A percentile compares a stretch with the other conserved stretches of the same genome.
Conservation (phyloP, 2,888 invertebrate genomes). For the Yponomeuta sedellus region DNA sequence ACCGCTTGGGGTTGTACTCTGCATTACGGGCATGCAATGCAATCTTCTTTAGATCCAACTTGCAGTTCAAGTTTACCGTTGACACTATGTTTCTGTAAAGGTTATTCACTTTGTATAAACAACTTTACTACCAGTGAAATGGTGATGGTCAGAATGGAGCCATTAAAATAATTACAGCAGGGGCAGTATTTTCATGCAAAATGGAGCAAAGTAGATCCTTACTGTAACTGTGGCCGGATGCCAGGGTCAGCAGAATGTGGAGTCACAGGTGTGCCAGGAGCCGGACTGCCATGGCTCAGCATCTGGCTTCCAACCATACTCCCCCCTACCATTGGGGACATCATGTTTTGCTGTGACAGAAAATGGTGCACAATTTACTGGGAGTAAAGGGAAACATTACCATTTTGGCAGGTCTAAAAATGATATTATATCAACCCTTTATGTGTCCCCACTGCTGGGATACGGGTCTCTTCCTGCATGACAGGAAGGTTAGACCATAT, state of each 20-base stretch:
- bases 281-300: slow-evolving; percentile 81
- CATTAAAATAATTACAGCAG: slow-evolving; percentile 3
- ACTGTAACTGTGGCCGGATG: slow-evolving; percentile 95
- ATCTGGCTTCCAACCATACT: slow-evolving; percentile 77
- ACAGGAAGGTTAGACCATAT: too few species aligned
- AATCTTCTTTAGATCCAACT: slow-evolving; percentile 96
- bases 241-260: slow-evolving; percentile 95
- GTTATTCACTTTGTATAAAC: slow-evolving; percentile 7
- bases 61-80: slow-evolving; percentile 96
- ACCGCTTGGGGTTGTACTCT: slow-evolving; percentile 99
- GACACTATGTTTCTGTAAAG: slow-evolving; percentile 95
- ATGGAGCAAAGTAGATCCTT: slow-evolving; percentile 41
- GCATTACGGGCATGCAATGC: slow-evolving; percentile 98
- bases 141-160: background rate
- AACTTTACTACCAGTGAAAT: too few species aligned
- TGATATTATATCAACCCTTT: too few species aligned
- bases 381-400: too few species aligned
- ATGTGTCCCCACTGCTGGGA: too few species aligned
- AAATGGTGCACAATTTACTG: background rate
- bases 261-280: slow-evolving; percentile 93
- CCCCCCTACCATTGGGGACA: slow-evolving; percentile 86
- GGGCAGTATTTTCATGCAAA: background rate
- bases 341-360: slow-evolving; percentile 83
- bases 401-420: too few species aligned
- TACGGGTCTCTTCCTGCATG: too few species aligned